These are phyloP conservation scores for Dendroctonus ponderosae DNA, from an alignment of 1,140 invertebrate genomes.

Conservation along the genomic window DNA sequence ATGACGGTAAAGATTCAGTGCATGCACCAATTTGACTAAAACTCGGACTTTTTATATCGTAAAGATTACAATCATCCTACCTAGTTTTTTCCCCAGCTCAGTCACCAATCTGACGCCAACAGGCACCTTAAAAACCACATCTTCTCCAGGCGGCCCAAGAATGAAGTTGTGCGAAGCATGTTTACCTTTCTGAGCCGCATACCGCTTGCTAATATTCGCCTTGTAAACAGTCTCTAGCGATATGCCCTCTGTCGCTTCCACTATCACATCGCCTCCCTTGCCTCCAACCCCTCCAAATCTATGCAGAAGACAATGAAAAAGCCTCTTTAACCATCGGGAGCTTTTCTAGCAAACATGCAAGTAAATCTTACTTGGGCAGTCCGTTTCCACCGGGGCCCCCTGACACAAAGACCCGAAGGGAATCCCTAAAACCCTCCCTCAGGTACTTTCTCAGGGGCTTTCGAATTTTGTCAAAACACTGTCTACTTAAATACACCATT, in stretches of 20 bases:
- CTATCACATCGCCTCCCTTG: slow-evolving; percentile 77
- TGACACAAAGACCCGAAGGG: slow-evolving; percentile 67
- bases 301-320: slow-evolving; percentile 7
- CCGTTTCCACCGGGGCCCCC: slow-evolving; percentile 71
- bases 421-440: slow-evolving; percentile 66
- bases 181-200: slow-evolving; percentile 64
- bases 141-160: slow-evolving; percentile 68
- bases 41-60: not conserved
- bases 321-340: not conserved
- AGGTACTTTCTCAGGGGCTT: slow-evolving; percentile 50
- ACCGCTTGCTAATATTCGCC: slow-evolving; percentile 57
- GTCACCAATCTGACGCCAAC: slow-evolving; percentile 72
- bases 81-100: slow-evolving; percentile 60
- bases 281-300: slow-evolving; percentile 87
- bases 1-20: too few species aligned
- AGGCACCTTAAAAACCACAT: slow-evolving; percentile 73
- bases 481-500: slow-evolving; percentile 51
- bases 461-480: slow-evolving; percentile 41
- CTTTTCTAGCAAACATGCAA: too few species aligned
- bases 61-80: slow-evolving; percentile 48
- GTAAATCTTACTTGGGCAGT: slow-evolving; percentile 45
- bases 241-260: slow-evolving; percentile 64
- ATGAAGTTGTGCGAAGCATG: slow-evolving; percentile 72
- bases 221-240: slow-evolving; percentile 59
- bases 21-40: too few species aligned